Evolutionary conservation across 2,888 invertebrate species (phyloP), one percentile per base, ranked within the genome.

Genomic region (Meiosimyza platycephala): DNA sequence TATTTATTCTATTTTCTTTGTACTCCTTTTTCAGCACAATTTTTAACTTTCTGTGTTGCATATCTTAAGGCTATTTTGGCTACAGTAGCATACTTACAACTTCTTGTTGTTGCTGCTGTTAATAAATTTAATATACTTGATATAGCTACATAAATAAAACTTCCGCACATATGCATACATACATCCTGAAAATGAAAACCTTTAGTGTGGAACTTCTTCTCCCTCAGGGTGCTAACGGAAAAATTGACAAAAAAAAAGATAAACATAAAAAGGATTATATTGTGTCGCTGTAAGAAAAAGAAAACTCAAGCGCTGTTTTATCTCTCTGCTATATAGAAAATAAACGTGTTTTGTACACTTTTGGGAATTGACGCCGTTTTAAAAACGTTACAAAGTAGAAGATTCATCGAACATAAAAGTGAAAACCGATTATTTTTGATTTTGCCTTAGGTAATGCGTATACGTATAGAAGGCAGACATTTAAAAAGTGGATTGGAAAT

Each of bases 141-240:
- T 22, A 57, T 15, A 68, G 47, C 52, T 22, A 66, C 81, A 81
- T 81, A 82, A 81, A 81, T 81, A 81, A 81, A 81, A 80, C 80
- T 82, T 81, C 76, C 78, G 72, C 78, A 55, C 72, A 73, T 68
- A 57, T 62, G 54, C 28, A 4, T 28, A 28, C 28, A 28, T 28
- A 28, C 28, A 28, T 57, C 16, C 33, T 3, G 6, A 57, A 67
- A 22, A 55, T 18, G 28, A 22, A 22, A 15, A 18, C 3, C 22
- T 57, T 40, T 13, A 50, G 63, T 16, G 1, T 47, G 57, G 48
- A 57, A 33, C 66, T 40, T 40, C 40, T 9, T 6, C 40, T 40
- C 57, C 67, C 64, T 40, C 15, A 28, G 15, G 64, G 64, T 15
- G 12, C 11, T 16, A 47, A 48, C n/a, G 22, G 9, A 55, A n/a